Base-by-base conservation (phyloP, 1,140 invertebrate genomes). In the Drosophila navojoa region DNA sequence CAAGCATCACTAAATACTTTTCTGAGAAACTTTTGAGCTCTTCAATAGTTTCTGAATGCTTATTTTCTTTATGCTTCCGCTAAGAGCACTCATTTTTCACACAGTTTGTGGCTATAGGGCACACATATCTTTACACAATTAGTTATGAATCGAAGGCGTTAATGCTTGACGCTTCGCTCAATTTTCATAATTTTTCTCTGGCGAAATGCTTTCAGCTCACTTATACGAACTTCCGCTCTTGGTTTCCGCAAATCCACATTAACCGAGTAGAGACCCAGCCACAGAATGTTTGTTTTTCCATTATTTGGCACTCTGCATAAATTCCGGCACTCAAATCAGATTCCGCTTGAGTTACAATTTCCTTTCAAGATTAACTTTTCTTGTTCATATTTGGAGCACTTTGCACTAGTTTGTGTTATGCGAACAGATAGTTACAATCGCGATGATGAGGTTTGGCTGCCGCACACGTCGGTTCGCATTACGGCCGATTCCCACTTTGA, bases 401-500 rank as follows among this genome's bases (percentile, higher is more conserved):
- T 47, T 11, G 13, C 15, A 32, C 42, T 29, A 49, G 40, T 29
- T 63, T 42, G n/a, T 10, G 35, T 29, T 54, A 35, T 29, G 44
- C 25, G 25, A 4, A n/a, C 4, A 25, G 7, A 42, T 54, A 59
- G 66, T 62, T 66, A 71, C 13, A 58, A 35, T 50, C 40, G 27
- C n/a, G 40, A 63, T 52, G 38, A 53, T 66, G 25, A 59, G 73
- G 64, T 58, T 55, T 47, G 10, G 13, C 40, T 35, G 13, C 35
- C 50, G 45, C 47, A 49, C 69, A 87, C 75, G 62, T 86, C 81
- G 74, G 57, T 59, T 69, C n/a, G 54, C 47, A 68, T 81, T 86
- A 63, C 10, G 10, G 5, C 40, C 64, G 27, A 32, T 59, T 19
- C 44, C 54, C 44, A 44, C 49, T 81, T 77, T 71, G 74, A 75